Evolutionary conservation across 2,113 vertebrate genomes (phyloP), one percentile per base, ranked within the genome.

Genomic region (Caranx ignobilis): DNA sequence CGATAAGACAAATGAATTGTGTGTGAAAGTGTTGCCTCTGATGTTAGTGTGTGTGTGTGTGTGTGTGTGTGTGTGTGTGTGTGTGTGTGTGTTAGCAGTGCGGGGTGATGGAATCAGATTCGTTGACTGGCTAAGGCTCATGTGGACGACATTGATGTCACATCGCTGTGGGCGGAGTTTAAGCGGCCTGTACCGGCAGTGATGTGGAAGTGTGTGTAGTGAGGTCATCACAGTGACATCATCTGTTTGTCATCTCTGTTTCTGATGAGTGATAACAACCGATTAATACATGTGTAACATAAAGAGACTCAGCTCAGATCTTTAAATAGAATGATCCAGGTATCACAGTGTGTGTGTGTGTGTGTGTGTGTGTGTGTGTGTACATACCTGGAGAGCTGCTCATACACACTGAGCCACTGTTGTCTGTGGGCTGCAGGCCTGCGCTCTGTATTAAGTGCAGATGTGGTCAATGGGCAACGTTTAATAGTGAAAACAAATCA

Each of bases 11-110:
- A 82, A 81, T 66, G 0, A 32, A 70, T 34, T 35, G 50, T 48
- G 50, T 61, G 71, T 82, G 54, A 59, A 26, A 66, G 9, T 37
- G 1, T 55, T 54, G 32, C 60, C 57, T 76, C 4, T 68, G 55
- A 71, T 76, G 66, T 67, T 21, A 52, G 34, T 41, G 34, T 11
- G 71, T 18, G 50, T 57, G 50, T 57, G 21, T 15, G 77, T 41
- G 61, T 41, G 57, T 41, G 11, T 45, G 11, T 45, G 31, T 37
- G 37, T 37, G 37, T 37, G 37, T 37, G 37, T 37, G 37, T 26
- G 26, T 26, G 26, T 63, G 21, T 41, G 34, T 11, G 71, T 18
- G 43, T 57, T 68, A 56, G 70, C 57, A 35, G 34, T 7, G 48
- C 18, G 31, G 11, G 21, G 21, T 71, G 56, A 50, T 37, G 21